phyloP scores from a whole-genome alignment of 1,140 invertebrate genomes.

The Bombus waltoni region DNA sequence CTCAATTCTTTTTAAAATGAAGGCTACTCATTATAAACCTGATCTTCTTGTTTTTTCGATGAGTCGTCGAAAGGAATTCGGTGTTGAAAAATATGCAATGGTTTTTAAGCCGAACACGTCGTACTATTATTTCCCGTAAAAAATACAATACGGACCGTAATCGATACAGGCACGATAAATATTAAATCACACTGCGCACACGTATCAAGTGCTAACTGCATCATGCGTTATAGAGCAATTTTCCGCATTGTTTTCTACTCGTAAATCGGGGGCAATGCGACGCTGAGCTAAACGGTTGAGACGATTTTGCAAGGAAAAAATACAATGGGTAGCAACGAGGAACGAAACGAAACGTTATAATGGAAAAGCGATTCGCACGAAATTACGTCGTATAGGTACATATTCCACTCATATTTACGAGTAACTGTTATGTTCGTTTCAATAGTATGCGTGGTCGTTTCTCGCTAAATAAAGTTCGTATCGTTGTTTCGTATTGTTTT shows the following conservation, averaged over 20 bases:
- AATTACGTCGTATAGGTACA: background rate
- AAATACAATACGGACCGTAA: constrained; percentile 35
- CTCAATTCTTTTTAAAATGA: background rate
- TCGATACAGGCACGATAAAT: constrained; percentile 33
- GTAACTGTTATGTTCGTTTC: background rate
- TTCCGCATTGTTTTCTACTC: constrained; percentile 29
- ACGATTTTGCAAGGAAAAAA: constrained; percentile 2
- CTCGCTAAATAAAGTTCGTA: constrained; percentile 38
- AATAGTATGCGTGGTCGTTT: background rate
- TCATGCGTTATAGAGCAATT: constrained; percentile 14
- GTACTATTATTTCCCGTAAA: constrained; percentile 31
- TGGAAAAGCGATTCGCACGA: background rate
- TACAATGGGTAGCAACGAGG: background rate
- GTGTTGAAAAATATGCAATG: constrained; percentile 17
- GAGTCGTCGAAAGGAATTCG: constrained; percentile 9
- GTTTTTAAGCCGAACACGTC: constrained; percentile 30
- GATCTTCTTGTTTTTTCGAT: constrained; percentile 7
- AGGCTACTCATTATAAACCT: background rate
- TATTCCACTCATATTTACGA: background rate
- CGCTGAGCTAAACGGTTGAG: constrained; percentile 20
- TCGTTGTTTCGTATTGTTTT: constrained; percentile 7
- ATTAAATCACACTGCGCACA: constrained; percentile 39
- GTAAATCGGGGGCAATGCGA: constrained; percentile 31
- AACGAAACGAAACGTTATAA: background rate
- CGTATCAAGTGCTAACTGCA: constrained; percentile 35